A percentile compares a stretch with the other conserved stretches of the same genome.
Conservation (phyloP, 2,113 vertebrate genomes). For the Falco punctatus region DNA sequence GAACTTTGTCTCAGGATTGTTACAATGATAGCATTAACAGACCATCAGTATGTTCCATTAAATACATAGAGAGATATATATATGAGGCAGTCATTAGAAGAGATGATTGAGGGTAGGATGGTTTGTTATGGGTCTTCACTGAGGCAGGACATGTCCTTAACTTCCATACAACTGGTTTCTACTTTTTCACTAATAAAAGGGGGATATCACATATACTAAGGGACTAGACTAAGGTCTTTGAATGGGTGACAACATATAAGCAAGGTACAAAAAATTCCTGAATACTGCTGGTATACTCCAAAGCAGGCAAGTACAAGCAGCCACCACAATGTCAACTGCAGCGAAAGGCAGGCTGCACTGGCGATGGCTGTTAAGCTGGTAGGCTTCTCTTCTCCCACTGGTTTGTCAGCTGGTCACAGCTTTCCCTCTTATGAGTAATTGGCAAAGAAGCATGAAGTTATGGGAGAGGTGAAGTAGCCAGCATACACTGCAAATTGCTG, state of each 20-base stretch:
- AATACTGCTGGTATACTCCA: background rate
- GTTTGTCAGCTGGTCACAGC: background rate
- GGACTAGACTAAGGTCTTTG: background rate
- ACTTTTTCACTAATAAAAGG: background rate
- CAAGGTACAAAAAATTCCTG: background rate
- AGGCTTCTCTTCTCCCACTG: background rate
- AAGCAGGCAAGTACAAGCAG: background rate
- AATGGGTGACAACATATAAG: background rate
- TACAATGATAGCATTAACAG: background rate
- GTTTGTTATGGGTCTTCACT: background rate
- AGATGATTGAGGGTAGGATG: background rate
- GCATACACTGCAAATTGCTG: background rate
- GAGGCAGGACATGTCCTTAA: background rate
- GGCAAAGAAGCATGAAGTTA: background rate
- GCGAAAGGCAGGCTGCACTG: background rate
- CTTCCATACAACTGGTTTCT: background rate
- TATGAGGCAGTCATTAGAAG: background rate
- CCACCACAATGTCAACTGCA: fast-evolving
- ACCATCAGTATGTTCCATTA: background rate
- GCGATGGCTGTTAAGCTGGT: background rate
- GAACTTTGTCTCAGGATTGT: background rate
- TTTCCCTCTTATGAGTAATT: background rate
- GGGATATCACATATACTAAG: background rate
- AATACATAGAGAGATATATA: background rate
- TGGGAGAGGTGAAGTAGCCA: background rate